Evolutionary conservation across 2,888 invertebrate species (phyloP).

Genomic region (Unio delphinus): DNA sequence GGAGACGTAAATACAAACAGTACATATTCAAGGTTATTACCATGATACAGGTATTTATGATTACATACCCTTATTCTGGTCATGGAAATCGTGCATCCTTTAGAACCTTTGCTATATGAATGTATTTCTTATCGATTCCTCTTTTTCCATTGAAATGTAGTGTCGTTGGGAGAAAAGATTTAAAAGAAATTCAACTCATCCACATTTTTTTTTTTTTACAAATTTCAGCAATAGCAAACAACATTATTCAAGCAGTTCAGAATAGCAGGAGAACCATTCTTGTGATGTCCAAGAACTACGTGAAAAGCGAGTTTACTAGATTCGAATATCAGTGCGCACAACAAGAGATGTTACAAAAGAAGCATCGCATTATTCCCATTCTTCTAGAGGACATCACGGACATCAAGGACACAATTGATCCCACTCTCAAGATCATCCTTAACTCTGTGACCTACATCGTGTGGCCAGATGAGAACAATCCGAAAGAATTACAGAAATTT

Average conservation of each 20-base stretch:
- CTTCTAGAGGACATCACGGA: slow-evolving; percentile 43
- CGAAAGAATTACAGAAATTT: slow-evolving; percentile 19
- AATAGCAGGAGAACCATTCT: slow-evolving; percentile 50
- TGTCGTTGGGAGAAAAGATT: no score
- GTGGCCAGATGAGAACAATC: slow-evolving; percentile 25
- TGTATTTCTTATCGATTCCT: no score
- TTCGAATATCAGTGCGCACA: slow-evolving; percentile 58
- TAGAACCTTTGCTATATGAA: no score
- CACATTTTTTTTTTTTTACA: no score
- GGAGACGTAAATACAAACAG: no score
- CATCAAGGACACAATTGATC: slow-evolving; percentile 33
- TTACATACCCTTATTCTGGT: no score
- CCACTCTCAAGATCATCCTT: slow-evolving; percentile 46
- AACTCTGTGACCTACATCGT: slow-evolving; percentile 34
- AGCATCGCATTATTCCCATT: slow-evolving; percentile 55
- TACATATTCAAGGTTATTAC: no score
- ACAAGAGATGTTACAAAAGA: slow-evolving; percentile 52
- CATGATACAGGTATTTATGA: no score
- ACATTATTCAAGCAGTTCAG: slow-evolving; percentile 50
- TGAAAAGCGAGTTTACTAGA: slow-evolving; percentile 49
- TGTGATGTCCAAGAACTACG: slow-evolving; percentile 44
- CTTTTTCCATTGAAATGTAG: no score
- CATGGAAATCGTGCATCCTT: no score
- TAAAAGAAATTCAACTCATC: no score
- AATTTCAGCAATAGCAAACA: slow-evolving; percentile 52